phyloP scores from a whole-genome alignment of 2,797 vertebrate species.

The Sebastes trivittatus region DNA sequence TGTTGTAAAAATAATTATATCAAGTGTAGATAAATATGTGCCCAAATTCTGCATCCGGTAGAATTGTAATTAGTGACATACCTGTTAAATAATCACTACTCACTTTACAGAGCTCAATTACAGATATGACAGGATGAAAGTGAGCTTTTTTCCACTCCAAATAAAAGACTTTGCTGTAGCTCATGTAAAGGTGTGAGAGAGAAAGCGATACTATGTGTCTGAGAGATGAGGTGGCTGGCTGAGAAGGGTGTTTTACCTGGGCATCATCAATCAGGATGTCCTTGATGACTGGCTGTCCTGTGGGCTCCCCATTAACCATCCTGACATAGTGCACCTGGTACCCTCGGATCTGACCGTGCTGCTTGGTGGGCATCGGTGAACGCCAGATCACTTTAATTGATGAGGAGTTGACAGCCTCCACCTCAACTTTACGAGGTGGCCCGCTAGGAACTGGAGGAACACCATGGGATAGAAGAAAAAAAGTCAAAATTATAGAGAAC shows the following conservation, averaged over 20 bases:
- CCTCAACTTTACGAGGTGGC: constrained; percentile 99
- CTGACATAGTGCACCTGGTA: constrained; percentile 99
- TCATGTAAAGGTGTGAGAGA: constrained; percentile 21
- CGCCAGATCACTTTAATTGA: constrained; percentile 99
- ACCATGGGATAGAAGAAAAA: constrained; percentile 96
- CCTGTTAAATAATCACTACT: not conserved
- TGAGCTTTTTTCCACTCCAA: not conserved
- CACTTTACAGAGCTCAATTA: not conserved
- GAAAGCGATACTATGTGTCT: constrained; percentile 42
- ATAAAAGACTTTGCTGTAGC: constrained; percentile 7
- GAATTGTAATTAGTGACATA: not conserved
- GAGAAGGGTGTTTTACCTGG: constrained; percentile 86
- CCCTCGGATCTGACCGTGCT: constrained; percentile 98
- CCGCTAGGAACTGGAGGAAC: constrained; percentile 99
- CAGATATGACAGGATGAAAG: not conserved
- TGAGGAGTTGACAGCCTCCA: constrained; percentile 99
- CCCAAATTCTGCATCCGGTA: not conserved
- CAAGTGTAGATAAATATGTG: not conserved
- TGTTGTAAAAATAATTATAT: not conserved
- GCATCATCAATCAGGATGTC: constrained; percentile 98
- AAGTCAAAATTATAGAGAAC: constrained; percentile 90
- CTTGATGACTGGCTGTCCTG: constrained; percentile 97
- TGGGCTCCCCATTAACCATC: constrained; percentile 97
- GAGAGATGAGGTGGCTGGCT: constrained; percentile 48
- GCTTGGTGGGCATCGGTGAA: constrained; percentile 97